A percentile compares a stretch with the other conserved stretches of the same genome.
Conservation (phyloP, 2,113 vertebrate species). For the Hystrix cristata region DNA sequence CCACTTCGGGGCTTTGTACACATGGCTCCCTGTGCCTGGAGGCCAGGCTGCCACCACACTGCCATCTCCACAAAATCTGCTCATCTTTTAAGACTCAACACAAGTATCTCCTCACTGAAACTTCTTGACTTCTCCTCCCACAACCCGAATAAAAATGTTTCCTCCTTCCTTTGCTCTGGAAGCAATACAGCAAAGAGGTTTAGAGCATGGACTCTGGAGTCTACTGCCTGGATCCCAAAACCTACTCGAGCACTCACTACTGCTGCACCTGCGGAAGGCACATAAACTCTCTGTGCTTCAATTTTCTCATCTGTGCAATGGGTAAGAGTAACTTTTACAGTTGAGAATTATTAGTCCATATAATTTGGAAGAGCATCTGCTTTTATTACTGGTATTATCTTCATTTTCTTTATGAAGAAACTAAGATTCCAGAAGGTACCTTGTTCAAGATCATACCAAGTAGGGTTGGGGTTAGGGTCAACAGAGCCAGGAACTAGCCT, state of each 20-base stretch:
- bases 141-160: background rate
- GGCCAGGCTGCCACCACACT: background rate
- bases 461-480: background rate
- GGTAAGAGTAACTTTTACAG: background rate
- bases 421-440: conserved; percentile 39
- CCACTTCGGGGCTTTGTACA: background rate
- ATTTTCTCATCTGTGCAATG: conserved; percentile 34
- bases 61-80: background rate
- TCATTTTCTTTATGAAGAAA: conserved; percentile 41
- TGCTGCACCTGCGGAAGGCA: background rate
- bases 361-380: background rate
- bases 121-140: background rate
- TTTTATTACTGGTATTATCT: conserved; percentile 44
- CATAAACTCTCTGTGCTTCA: background rate
- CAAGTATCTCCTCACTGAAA: background rate
- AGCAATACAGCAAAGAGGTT: background rate
- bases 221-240: background rate
- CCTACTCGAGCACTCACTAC: background rate
- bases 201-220: background rate
- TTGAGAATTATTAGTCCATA: background rate
- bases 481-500: background rate
- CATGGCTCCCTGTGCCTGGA: background rate
- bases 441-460: background rate
- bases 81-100: conserved; percentile 15
- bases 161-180: background rate